Base-by-base conservation (phyloP, 2,797 vertebrate genomes). In the Melopsittacus undulatus region DNA sequence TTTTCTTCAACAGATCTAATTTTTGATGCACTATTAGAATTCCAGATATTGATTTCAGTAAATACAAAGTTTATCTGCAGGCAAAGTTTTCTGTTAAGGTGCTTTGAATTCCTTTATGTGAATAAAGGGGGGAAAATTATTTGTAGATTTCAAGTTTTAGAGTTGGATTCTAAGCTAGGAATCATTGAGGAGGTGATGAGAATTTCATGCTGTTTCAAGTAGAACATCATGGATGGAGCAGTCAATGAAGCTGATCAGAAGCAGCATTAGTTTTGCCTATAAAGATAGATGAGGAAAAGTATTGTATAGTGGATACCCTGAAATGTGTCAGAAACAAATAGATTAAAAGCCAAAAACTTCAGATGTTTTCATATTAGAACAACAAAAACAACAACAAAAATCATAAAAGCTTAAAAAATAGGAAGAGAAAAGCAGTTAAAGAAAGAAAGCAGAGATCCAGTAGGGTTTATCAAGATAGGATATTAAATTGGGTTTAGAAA, bases 401-500 rank as follows among this genome's bases (percentile, higher is more conserved):
- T 6, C 7, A 43, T 46, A 21, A 11, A 62, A 51, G 7, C 67
- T 79, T 68, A 36, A 78, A 79, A 30, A 94, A 83, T 30, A 77
- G 21, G 87, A 94, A 75, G 43, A 48, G 86, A 96, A 92, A 96
- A 95, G 11, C n/a, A 54, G 36, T 76, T 96, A 68, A 87, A 93
- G 69, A 92, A 94, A 93, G 90, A 92, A 93, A 83, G 89, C 3
- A 6, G 76, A 66, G 62, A 52, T 88, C 38, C 92, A 94, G 90
- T 82, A 72, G 94, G 95, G 87, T 91, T 91, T 90, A 96, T 83
- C 84, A 95, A 96, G 84, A 81, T 87, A 89, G 49, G 88, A 92
- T 95, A 94, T 92, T 97, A 95, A 96, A 97, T 86, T 94, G 49
- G 92, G 83, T 79, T 94, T 91, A 78, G 84, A 90, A 91, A 95